Evolutionary conservation across 2,888 invertebrate genomes (phyloP), one percentile per base, ranked within the genome.

Genomic region (Sminthurides aquaticus): DNA sequence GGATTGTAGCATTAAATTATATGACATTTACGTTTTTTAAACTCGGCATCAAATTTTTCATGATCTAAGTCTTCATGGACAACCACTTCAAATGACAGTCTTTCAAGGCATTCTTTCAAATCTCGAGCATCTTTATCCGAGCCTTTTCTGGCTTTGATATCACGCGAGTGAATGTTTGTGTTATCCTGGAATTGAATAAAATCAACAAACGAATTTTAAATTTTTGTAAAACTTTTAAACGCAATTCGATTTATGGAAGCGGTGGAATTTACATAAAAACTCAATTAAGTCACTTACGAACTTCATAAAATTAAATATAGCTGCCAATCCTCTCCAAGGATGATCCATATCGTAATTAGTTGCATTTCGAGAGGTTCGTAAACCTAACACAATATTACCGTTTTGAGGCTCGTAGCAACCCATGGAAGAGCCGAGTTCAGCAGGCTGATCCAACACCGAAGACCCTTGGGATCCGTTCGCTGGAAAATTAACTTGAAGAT

Each of bases 231-330:
- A 1, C 15, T 22, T 22, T 57, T 57, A 20, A 29, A 15, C 2
- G 27, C n/a, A 29, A 43, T 34, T n/a, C n/a, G n/a, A n/a, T n/a
- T n/a, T n/a, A n/a, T n/a, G n/a, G n/a, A n/a, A n/a, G n/a, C n/a
- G n/a, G n/a, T n/a, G n/a, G n/a, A 24, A 5, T 59, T 8, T 20
- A 49, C 20, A 57, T 26, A 26, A 49, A 29, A 34, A 22, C 27
- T 59, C 55, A n/a, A 48, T 49, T 11, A 25, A 8, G 29, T 49
- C 8, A 57, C 67, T 62, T 69, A 74, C 74, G 69, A 69, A 72
- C 43, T 60, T 55, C 55, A 70, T 71, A 61, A 71, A 69, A 57
- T 74, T 72, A 56, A 74, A 71, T 18, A 74, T 71, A 8, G 72
- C 56, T n/a, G 74, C 74, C 57, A 69, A 72, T 27, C 74, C 74